phyloP scores from a whole-genome alignment of 2,113 vertebrate species.

The Oncorhynchus kisutch region DNA sequence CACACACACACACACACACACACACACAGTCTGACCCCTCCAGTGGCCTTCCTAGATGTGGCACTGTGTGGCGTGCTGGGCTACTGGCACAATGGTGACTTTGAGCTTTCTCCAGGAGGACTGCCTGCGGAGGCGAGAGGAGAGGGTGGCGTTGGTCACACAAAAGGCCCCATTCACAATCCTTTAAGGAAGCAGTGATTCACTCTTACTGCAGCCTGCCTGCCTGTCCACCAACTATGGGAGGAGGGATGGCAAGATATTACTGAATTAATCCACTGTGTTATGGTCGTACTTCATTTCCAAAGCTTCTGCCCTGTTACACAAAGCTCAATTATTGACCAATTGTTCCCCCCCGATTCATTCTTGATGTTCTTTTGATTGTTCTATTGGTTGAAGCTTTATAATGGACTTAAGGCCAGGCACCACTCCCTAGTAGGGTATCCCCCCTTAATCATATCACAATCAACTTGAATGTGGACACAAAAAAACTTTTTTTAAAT shows the following conservation, averaged over 20 bases:
- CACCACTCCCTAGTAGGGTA: too few relatives aligned
- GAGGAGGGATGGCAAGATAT: constrained; percentile 26
- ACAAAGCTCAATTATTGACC: constrained; percentile 21
- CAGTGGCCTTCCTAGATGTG: not conserved
- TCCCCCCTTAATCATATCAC: too few relatives aligned
- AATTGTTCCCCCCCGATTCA: constrained; percentile 16
- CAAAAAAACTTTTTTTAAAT: too few relatives aligned
- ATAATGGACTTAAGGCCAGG: too few relatives aligned
- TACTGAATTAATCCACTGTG: constrained; percentile 54
- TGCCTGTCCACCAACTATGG: constrained; percentile 27
- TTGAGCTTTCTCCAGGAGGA: constrained; percentile 45
- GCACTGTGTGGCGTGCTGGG: constrained; percentile 13
- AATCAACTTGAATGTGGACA: too few relatives aligned
- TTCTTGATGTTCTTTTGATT: not conserved
- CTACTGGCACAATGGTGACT: constrained; percentile 39
- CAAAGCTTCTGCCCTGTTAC: constrained; percentile 22
- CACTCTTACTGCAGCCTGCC: constrained; percentile 37
- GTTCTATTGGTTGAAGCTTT: constrained; percentile 15
- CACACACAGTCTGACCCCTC: too few relatives aligned
- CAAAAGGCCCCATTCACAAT: constrained; percentile 61
- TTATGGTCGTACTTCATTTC: constrained; percentile 21
- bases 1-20: not conserved
- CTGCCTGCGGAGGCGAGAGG: constrained; percentile 28
- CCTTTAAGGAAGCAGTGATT: constrained; percentile 52
- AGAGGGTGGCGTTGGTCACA: constrained; percentile 45